Evolutionary conservation across 2,113 vertebrate genomes (phyloP), one percentile per base, ranked within the genome.

Genomic region (Ivindomyrus marchei): DNA sequence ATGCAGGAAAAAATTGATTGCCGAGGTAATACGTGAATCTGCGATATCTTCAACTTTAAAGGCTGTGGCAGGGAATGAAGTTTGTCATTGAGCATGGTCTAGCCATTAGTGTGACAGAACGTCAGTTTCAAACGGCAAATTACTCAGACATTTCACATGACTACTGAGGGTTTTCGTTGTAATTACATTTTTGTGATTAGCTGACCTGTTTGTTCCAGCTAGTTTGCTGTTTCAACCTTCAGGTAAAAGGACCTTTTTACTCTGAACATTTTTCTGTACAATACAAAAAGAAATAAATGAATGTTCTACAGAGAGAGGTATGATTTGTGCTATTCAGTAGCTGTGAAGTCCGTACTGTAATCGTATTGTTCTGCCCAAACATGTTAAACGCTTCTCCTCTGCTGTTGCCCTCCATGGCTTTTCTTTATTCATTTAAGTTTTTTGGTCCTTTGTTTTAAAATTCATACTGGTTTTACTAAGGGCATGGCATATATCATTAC

Each of bases 121-220:
- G 27, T 6, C 19, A 50, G 27, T 90, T 70, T 66, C 42, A 87
- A 66, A 90, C 45, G 62, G 46, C 56, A 15, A 45, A 39, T 87
- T 66, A 15, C 84, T 90, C 53, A 49, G 27, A 45, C n/a, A 42
- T 70, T 87, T 90, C 39, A 70, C 84, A 62, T 45, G 31, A 86
- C 45, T 86, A 24, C n/a, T 70, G 5, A 13, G 27, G 45, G 27
- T 46, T 86, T 85, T 49, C 7, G 8, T 24, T 74, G 24, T 87
- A 39, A 66, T 27, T 50, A 88, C 66, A 88, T 91, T 91, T 58
- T 56, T 84, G 13, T 84, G 92, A 93, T 93, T 83, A 92, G 74
- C 92, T 91, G 92, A 93, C 93, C 90, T 92, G 74, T 91, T 89
- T 91, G 89, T 92, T 93, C 80, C 15, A 88, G 62, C 86, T 91